phyloP scores from a whole-genome alignment of 35 echinoderm and acorn worm species.

The Ophioderma brevispina region DNA sequence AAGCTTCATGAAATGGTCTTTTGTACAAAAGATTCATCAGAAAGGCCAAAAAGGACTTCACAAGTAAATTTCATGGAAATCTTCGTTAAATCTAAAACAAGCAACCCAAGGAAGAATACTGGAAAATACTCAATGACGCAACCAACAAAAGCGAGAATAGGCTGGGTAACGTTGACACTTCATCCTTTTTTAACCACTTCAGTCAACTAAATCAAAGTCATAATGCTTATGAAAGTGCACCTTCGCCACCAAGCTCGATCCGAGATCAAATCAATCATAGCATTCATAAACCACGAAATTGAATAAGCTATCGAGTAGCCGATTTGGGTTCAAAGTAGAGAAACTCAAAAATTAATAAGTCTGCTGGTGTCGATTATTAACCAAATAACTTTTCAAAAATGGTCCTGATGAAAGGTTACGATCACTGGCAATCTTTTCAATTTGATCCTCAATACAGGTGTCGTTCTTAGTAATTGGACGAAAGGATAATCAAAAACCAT shows the following conservation, averaged over 20 bases:
- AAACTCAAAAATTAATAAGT: too few species aligned
- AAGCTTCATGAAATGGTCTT: background rate
- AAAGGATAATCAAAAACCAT: slow-evolving; percentile 20
- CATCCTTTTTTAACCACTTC: slow-evolving; percentile 12
- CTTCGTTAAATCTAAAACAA: background rate
- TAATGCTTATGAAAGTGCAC: too few species aligned
- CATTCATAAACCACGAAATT: slow-evolving; percentile 13
- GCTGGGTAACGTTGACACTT: background rate
- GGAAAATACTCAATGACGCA: background rate
- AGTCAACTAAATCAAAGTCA: slow-evolving; percentile 3
- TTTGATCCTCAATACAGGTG: slow-evolving; percentile 8
- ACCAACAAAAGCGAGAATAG: background rate
- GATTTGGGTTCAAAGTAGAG: background rate
- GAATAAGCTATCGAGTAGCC: background rate
- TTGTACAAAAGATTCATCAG: slow-evolving; percentile 5
- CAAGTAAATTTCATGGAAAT: background rate
- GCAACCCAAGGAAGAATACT: slow-evolving; percentile 19
- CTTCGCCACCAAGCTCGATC: background rate
- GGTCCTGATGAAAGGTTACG: slow-evolving; percentile 2
- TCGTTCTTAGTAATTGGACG: slow-evolving; percentile 25
- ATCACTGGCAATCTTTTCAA: background rate
- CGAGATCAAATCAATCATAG: background rate
- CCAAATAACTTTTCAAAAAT: background rate
- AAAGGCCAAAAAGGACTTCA: background rate
- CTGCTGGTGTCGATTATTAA: too few species aligned